phyloP scores from a whole-genome alignment of 2,113 vertebrate genomes.

The Mesembrinibis cayennensis region DNA sequence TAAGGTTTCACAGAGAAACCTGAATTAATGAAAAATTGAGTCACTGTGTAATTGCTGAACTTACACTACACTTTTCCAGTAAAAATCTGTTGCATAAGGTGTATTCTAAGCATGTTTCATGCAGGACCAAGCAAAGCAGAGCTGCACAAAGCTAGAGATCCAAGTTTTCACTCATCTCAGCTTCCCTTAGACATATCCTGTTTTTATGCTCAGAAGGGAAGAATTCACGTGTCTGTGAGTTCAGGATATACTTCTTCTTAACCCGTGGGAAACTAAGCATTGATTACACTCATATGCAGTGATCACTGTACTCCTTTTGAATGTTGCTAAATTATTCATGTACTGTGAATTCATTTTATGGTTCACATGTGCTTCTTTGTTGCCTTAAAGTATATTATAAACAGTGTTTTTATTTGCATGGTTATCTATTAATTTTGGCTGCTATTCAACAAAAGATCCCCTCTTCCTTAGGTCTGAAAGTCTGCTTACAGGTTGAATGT shows the following conservation, averaged over 20 bases:
- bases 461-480: background rate
- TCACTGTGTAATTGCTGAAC: background rate
- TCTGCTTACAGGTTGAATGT: conserved; percentile 2
- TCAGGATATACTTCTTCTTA: background rate
- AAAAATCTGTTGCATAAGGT: background rate
- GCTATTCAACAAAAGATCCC: background rate
- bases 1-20: background rate
- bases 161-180: background rate
- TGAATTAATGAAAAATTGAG: background rate
- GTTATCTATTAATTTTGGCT: conserved; percentile 37
- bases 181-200: background rate
- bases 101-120: background rate
- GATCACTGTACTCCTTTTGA: background rate
- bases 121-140: background rate
- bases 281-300: background rate
- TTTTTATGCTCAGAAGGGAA: background rate
- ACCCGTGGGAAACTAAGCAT: background rate
- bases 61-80: background rate
- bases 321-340: conserved; percentile 32
- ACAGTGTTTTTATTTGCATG: background rate
- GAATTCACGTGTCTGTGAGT: background rate
- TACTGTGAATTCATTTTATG: background rate
- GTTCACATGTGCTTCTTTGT: background rate
- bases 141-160: background rate
- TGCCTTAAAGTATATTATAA: conserved; percentile 6